phyloP scores from a whole-genome alignment of 2,113 vertebrate species.

The Alosa alosa region DNA sequence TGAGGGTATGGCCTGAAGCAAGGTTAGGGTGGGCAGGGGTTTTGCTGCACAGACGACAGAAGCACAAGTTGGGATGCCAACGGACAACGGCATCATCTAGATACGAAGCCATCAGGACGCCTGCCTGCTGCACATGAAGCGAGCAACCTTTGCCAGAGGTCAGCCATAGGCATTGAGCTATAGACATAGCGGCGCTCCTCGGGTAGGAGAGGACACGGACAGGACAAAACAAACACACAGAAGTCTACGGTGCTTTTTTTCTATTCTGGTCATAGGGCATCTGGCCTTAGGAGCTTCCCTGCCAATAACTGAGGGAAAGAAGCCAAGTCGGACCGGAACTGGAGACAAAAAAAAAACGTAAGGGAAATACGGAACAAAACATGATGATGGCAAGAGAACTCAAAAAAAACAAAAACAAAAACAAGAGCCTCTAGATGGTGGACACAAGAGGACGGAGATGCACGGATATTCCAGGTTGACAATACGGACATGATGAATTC shows the following conservation, averaged over 20 bases:
- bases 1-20: conserved; percentile 61
- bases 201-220: background rate
- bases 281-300: conserved; percentile 39
- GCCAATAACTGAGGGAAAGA: conserved; percentile 69
- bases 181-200: background rate
- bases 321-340: conserved; percentile 73
- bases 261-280: background rate
- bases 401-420: conserved; percentile 41
- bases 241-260: background rate
- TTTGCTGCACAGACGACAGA: conserved; percentile 57
- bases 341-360: conserved; percentile 59
- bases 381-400: conserved; percentile 55
- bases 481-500: conserved; percentile 32
- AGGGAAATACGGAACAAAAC: conserved; percentile 56
- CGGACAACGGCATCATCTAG: background rate
- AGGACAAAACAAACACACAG: background rate
- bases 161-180: background rate
- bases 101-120: background rate
- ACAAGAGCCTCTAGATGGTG: conserved; percentile 51
- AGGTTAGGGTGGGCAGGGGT: conserved; percentile 64
- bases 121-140: background rate
- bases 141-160: background rate
- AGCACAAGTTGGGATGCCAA: conserved; percentile 55
- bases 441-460: conserved; percentile 49
- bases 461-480: conserved; percentile 52